Percentiles rank a stretch among this genome's conserved stretches.
These are phyloP conservation scores for Trachops cirrhosus DNA, from an alignment of 2,797 vertebrate species.

Conservation along the genomic window DNA sequence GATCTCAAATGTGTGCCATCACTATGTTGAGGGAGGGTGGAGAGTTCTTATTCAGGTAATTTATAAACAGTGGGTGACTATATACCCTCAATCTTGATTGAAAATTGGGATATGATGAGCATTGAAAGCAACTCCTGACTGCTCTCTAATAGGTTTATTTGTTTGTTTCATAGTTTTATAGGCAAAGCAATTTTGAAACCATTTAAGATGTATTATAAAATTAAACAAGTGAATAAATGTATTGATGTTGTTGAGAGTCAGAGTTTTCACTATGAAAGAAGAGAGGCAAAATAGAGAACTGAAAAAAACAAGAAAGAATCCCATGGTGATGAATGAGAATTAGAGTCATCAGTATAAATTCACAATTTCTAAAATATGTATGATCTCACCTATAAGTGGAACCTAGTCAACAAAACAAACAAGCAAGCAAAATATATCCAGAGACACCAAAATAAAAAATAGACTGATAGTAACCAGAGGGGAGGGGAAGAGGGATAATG, in stretches of 20 bases:
- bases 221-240: background rate
- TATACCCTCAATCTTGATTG: background rate
- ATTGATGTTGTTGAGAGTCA: background rate
- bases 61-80: background rate
- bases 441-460: too few relatives aligned
- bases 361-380: background rate
- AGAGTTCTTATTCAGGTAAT: background rate
- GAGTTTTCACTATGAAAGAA: background rate
- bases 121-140: background rate
- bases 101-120: background rate
- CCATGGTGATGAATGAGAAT: background rate
- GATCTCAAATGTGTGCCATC: background rate
- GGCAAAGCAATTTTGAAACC: background rate
- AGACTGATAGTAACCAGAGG: too few relatives aligned
- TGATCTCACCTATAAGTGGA: too few relatives aligned
- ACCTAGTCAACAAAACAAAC: too few relatives aligned
- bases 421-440: too few relatives aligned
- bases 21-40: background rate
- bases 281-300: background rate
- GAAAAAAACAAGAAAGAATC: background rate
- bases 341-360: background rate
- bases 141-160: background rate
- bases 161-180: background rate
- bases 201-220: background rate
- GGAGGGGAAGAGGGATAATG: too few relatives aligned